A percentile compares a stretch with the other conserved stretches of the same genome.
Conservation (phyloP, 2,797 vertebrate genomes). For the Anniella stebbinsi region DNA sequence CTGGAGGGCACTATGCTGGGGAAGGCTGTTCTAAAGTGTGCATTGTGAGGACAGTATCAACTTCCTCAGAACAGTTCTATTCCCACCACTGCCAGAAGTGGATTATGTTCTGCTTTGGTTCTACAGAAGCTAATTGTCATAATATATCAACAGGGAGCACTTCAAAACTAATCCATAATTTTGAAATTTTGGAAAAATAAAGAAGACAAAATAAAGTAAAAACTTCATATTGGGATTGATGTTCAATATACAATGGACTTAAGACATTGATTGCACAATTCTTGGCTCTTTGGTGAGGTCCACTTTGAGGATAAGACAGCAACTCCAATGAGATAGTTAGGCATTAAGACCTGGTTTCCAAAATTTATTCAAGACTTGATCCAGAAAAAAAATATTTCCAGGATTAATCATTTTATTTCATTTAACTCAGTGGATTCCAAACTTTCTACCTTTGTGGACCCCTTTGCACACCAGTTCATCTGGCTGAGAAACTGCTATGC, state of each 20-base stretch:
- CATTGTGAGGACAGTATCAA: not conserved
- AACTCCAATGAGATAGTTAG: slow-evolving; percentile 9
- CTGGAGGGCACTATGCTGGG: not conserved
- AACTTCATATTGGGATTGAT: not conserved
- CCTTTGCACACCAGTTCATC: not conserved
- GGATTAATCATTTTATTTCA: not conserved
- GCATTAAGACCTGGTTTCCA: slow-evolving; percentile 17
- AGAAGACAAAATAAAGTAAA: not conserved
- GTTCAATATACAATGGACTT: not conserved
- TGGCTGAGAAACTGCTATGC: not conserved
- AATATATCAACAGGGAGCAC: not conserved
- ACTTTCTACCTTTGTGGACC: not conserved
- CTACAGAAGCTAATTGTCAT: not conserved
- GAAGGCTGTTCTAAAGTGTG: not conserved
- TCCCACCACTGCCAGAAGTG: not conserved
- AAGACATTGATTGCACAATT: not conserved
- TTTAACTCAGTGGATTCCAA: not conserved
- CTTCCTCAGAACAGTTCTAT: not conserved
- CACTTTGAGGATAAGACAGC: not conserved
- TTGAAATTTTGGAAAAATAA: not conserved
- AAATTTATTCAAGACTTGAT: slow-evolving; percentile 1
- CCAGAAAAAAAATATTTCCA: not conserved
- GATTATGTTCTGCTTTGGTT: not conserved
- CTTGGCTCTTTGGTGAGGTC: not conserved
- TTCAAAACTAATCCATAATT: not conserved